A percentile compares a stretch with the other conserved stretches of the same genome.
Evolutionary conservation across 2,113 vertebrate genomes (phyloP).

Genomic region (Gnathonemus longibarbis): DNA sequence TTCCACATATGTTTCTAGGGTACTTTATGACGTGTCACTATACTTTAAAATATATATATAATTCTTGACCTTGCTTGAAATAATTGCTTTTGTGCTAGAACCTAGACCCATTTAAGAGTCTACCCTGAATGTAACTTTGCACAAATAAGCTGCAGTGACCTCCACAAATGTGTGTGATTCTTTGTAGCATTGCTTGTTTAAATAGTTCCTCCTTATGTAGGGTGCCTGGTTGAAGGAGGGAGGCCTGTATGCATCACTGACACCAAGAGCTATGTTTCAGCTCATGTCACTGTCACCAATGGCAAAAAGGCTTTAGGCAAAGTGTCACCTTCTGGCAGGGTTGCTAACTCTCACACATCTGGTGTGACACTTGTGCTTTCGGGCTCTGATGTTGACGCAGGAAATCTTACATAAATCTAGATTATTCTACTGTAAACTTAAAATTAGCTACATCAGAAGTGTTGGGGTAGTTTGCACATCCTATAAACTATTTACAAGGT

Average conservation of each 20-base stretch:
- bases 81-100: not conserved
- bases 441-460: not conserved
- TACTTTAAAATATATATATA: not conserved
- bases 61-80: not conserved
- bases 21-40: not conserved
- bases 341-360: not conserved
- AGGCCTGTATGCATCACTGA: not conserved
- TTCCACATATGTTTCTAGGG: not conserved
- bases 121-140: not conserved
- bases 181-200: not conserved
- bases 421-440: not conserved
- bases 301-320: not conserved
- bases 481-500: not conserved
- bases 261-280: not conserved
- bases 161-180: not conserved
- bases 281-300: not conserved
- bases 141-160: not conserved
- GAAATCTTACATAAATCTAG: not conserved
- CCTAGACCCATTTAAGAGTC: not conserved
- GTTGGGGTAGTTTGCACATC: not conserved
- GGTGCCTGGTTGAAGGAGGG: not conserved
- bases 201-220: not conserved
- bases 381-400: not conserved
- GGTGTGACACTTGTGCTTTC: not conserved
- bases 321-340: not conserved